phyloP scores from a whole-genome alignment of 2,113 vertebrate species.

The Phyllostomus hastatus region DNA sequence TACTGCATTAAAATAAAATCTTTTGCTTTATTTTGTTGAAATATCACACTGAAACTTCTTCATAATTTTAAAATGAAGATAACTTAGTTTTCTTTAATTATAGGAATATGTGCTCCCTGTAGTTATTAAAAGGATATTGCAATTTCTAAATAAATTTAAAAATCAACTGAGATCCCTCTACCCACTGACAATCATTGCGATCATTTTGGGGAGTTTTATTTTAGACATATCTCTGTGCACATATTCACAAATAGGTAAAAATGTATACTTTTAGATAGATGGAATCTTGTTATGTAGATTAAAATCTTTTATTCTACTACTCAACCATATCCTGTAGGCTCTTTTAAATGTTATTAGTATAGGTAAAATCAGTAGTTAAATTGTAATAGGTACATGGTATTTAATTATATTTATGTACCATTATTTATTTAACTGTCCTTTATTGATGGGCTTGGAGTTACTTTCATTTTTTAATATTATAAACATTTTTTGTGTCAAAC shows the following conservation, averaged over 20 bases:
- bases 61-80: not conserved
- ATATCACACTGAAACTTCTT: not conserved
- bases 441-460: not conserved
- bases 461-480: not conserved
- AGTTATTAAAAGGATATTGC: not conserved
- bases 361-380: not conserved
- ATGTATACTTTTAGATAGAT: not conserved
- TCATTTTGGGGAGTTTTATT: conserved; percentile 2
- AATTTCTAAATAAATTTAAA: conserved; percentile 19
- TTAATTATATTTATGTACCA: conserved; percentile 6
- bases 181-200: not conserved
- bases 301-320: not conserved
- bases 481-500: conserved; percentile 17
- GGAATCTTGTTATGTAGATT: not conserved
- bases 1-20: too few relatives aligned
- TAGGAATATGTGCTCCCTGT: not conserved
- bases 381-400: not conserved
- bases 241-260: not conserved
- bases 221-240: not conserved
- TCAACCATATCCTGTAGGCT: not conserved
- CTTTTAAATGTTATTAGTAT: not conserved
- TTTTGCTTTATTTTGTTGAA: conserved; percentile 2
- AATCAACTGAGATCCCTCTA: not conserved
- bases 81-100: not conserved
- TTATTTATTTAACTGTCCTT: not conserved